Percentiles rank a stretch among this genome's conserved stretches.
Evolutionary conservation across 2,888 invertebrate species (phyloP).

Genomic region (Mesorhabditis belari): DNA sequence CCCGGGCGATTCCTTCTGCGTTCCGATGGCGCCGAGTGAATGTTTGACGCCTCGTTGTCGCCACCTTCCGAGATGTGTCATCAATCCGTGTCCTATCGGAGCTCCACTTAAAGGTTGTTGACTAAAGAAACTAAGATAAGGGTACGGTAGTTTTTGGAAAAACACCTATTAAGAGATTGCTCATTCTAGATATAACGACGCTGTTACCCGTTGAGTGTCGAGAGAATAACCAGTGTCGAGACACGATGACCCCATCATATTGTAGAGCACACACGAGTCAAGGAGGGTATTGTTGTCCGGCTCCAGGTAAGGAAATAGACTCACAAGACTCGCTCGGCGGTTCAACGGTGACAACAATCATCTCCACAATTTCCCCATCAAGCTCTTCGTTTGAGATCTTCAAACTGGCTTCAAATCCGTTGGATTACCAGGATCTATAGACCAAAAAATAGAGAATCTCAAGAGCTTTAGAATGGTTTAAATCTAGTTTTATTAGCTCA

Average conservation of each 20-base stretch:
- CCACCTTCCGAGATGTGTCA: conserved; percentile 39
- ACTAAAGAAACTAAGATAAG: neutral
- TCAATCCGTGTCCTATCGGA: conserved; percentile 39
- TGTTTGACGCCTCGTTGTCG: conserved; percentile 15
- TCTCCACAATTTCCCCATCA: conserved; percentile 88
- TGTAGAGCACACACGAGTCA: conserved; percentile 28
- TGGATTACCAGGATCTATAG: no score
- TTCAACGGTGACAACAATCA: conserved; percentile 89
- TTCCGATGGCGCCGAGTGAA: conserved; percentile 37
- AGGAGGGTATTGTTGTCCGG: conserved; percentile 39
- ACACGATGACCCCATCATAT: conserved; percentile 19
- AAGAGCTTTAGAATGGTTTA: no score
- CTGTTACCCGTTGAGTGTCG: conserved; percentile 3
- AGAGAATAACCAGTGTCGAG: neutral
- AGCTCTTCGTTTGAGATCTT: conserved; percentile 70
- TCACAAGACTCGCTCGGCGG: conserved; percentile 96
- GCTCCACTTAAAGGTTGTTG: conserved; percentile 10
- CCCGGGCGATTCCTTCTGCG: conserved; percentile 33
- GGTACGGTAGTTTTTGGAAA: no score
- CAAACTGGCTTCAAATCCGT: no score
- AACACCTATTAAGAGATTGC: no score
- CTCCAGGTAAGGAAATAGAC: conserved; percentile 13
- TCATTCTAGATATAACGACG: neutral
- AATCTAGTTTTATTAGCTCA: no score
- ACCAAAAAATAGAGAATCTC: no score